Percentiles rank a stretch among this genome's conserved stretches.
Conservation (phyloP, 1,140 invertebrate species). For the Pseudomyrmex pallidus region DNA sequence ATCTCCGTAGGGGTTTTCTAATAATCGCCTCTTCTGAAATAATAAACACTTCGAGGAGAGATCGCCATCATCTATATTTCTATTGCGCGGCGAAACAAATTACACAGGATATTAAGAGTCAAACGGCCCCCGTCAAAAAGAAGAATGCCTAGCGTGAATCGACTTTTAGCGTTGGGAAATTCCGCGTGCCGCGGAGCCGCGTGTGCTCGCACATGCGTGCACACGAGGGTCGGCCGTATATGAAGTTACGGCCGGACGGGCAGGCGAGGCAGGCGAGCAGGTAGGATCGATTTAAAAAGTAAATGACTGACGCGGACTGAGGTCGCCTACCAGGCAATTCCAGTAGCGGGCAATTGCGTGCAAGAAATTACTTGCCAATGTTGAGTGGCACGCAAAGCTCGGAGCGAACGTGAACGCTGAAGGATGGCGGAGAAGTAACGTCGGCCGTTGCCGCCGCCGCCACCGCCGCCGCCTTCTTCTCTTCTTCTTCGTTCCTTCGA, state of each 20-base stretch:
- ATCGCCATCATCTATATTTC: not conserved
- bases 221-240: conserved; percentile 47
- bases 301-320: conserved; percentile 81
- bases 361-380: conserved; percentile 83
- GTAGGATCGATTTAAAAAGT: conserved; percentile 80
- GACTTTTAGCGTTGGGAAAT: conserved; percentile 63
- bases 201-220: conserved; percentile 57
- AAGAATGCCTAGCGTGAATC: conserved; percentile 54
- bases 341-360: conserved; percentile 84
- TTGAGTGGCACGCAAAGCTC: conserved; percentile 81
- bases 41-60: too few species aligned
- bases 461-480: conserved; percentile 50
- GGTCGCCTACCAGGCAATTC: conserved; percentile 83
- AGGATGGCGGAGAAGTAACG: conserved; percentile 59
- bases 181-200: conserved; percentile 51
- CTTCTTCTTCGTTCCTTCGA: conserved; percentile 69
- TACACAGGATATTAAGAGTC: not conserved
- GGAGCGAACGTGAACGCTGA: conserved; percentile 67
- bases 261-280: conserved; percentile 64
- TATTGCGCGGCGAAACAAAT: not conserved
- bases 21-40: not conserved
- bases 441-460: conserved; percentile 56
- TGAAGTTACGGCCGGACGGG: conserved; percentile 54
- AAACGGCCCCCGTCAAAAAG: not conserved
- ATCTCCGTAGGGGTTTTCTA: too few species aligned